Conservation (phyloP, 92 coral and sea anemone genomes). For the Porites rus region DNA sequence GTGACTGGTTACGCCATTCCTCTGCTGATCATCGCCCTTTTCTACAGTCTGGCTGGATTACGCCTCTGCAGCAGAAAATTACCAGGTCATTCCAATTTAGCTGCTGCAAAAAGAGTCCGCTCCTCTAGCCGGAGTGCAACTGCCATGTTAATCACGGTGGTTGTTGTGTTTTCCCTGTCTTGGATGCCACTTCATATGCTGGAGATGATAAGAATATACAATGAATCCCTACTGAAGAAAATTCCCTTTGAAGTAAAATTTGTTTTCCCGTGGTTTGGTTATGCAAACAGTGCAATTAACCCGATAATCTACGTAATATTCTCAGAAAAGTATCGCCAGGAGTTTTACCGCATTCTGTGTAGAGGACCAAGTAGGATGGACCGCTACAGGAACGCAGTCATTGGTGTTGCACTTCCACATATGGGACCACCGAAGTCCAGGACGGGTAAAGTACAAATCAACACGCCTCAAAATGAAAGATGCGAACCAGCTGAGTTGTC, state of each 20-base stretch:
- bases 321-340: slow-evolving; percentile 82
- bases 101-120: slow-evolving; percentile 51
- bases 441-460: too few relatives aligned
- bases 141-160: slow-evolving; percentile 76
- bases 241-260: slow-evolving; percentile 44
- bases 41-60: slow-evolving; percentile 63
- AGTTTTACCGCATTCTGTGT: slow-evolving; percentile 64
- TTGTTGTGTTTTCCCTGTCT: slow-evolving; percentile 68
- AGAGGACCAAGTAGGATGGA: slow-evolving; percentile 36
- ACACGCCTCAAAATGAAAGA: too few relatives aligned
- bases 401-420: not conserved
- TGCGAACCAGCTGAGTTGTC: too few relatives aligned
- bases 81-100: slow-evolving; percentile 71
- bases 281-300: slow-evolving; percentile 75
- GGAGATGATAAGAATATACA: slow-evolving; percentile 31
- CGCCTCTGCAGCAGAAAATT: slow-evolving; percentile 72
- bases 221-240: not conserved
- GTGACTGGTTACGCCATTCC: slow-evolving; percentile 60
- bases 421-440: too few relatives aligned
- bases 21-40: slow-evolving; percentile 41
- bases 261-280: slow-evolving; percentile 73
- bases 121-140: slow-evolving; percentile 74
- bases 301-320: slow-evolving; percentile 78
- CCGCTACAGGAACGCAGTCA: slow-evolving; percentile 21
- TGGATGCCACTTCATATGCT: slow-evolving; percentile 73